phyloP scores from a whole-genome alignment of 2,888 invertebrate species.

The Plagodis dolabraria region DNA sequence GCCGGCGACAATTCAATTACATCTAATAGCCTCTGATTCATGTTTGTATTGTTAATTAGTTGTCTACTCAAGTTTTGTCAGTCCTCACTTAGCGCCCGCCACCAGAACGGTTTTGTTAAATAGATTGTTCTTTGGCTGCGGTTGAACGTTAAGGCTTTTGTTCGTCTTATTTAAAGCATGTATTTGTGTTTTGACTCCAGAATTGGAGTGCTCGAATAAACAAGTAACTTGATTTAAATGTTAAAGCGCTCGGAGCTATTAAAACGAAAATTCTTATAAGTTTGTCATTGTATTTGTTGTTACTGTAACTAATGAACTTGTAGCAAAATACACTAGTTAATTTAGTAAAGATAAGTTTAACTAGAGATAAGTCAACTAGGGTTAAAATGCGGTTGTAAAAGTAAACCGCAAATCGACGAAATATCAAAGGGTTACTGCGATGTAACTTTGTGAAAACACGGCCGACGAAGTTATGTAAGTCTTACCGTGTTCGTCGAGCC shows the following conservation, averaged over 20 bases:
- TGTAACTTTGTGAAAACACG: slow-evolving; percentile 59
- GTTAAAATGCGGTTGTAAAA: slow-evolving; percentile 38
- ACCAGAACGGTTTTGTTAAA: slow-evolving; percentile 66
- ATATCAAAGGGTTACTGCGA: slow-evolving; percentile 60
- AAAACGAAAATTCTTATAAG: too few relatives aligned
- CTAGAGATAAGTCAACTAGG: slow-evolving; percentile 32
- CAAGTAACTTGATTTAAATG: slow-evolving; percentile 16
- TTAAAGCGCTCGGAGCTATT: slow-evolving; percentile 1
- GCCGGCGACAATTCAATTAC: slow-evolving; percentile 83
- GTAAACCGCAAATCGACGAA: slow-evolving; percentile 59
- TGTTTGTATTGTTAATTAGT: slow-evolving; percentile 85
- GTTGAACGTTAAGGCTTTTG: slow-evolving; percentile 63
- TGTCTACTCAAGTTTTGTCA: slow-evolving; percentile 82
- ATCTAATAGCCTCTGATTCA: slow-evolving; percentile 85
- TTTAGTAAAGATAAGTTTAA: slow-evolving; percentile 14
- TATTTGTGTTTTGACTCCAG: slow-evolving; percentile 42
- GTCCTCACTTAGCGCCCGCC: slow-evolving; percentile 71
- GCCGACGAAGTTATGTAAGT: slow-evolving; percentile 56
- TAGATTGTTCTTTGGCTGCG: slow-evolving; percentile 71
- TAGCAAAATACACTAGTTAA: too few relatives aligned
- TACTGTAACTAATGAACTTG: too few relatives aligned
- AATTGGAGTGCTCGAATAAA: slow-evolving; percentile 41
- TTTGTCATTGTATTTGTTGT: too few relatives aligned
- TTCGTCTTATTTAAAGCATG: slow-evolving; percentile 66
- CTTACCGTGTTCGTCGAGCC: slow-evolving; percentile 42